phyloP scores from a whole-genome alignment of 1,140 invertebrate species.

The Apis cerana region DNA sequence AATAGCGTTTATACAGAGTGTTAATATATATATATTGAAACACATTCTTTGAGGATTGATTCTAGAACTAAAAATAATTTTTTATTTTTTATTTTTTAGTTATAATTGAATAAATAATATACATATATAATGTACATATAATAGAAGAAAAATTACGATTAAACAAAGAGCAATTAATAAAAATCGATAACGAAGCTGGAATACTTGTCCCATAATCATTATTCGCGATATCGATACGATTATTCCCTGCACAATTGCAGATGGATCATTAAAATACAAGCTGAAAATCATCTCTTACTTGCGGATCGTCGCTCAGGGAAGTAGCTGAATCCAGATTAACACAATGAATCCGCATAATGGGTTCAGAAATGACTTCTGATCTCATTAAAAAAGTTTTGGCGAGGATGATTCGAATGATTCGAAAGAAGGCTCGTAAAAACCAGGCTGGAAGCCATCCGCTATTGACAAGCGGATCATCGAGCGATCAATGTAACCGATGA shows the following conservation, averaged over 20 bases:
- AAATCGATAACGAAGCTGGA: neutral
- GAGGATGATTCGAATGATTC: neutral
- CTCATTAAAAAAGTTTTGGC: slow-evolving; percentile 37
- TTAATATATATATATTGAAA: no score
- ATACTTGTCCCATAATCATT: neutral
- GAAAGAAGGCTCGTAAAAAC: neutral
- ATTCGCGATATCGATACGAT: neutral
- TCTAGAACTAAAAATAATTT: no score
- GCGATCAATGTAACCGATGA: slow-evolving; percentile 31
- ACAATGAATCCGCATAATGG: neutral
- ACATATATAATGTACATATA: no score
- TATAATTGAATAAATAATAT: no score
- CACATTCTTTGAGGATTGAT: no score
- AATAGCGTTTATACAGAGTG: no score
- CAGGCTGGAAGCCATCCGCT: neutral
- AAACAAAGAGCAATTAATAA: neutral
- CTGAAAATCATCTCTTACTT: neutral
- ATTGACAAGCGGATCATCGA: slow-evolving; percentile 28
- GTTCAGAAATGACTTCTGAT: slow-evolving; percentile 10
- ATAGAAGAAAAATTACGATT: no score
- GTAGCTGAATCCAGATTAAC: neutral
- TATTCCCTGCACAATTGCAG: neutral
- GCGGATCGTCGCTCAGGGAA: neutral
- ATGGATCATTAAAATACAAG: neutral
- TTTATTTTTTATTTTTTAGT: no score